A percentile compares a stretch with the other conserved stretches of the same genome.
Conservation (phyloP, 2,888 invertebrate species). For the Lycophotia porphyrea region DNA sequence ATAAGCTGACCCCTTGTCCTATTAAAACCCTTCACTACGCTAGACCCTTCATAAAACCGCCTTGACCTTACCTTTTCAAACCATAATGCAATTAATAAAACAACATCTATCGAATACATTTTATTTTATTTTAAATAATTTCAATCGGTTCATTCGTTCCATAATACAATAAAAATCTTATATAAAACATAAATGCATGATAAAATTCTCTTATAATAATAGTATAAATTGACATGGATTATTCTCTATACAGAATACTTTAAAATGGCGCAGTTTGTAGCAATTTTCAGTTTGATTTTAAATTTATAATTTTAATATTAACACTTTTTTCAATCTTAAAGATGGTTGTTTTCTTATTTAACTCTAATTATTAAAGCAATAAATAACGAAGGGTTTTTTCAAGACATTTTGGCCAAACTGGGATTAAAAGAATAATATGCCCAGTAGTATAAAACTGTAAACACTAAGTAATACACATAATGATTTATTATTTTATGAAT, state of each 20-base stretch:
- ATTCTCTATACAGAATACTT: background rate
- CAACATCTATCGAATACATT: conserved; percentile 23
- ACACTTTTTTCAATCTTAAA: background rate
- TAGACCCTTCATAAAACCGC: too few species aligned
- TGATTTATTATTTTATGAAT: background rate
- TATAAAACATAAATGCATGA: conserved; percentile 55
- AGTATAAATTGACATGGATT: conserved; percentile 57
- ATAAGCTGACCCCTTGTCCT: background rate
- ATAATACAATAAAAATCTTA: conserved; percentile 31
- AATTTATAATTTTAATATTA: conserved; percentile 36
- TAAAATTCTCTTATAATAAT: conserved; percentile 36
- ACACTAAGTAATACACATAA: background rate
- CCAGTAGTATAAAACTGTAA: background rate
- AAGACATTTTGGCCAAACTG: background rate
- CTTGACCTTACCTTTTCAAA: background rate
- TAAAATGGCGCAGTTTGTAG: conserved; percentile 45
- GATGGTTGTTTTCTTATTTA: background rate
- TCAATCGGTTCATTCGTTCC: background rate
- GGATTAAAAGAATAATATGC: background rate
- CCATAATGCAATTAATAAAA: conserved; percentile 24
- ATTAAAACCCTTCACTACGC: background rate
- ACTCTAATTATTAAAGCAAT: background rate
- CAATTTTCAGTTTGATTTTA: conserved; percentile 19
- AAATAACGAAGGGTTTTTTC: background rate
- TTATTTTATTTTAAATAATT: conserved; percentile 30